Evolutionary conservation across 2,113 vertebrate species (phyloP).

Genomic region (Dasypus novemcinctus): DNA sequence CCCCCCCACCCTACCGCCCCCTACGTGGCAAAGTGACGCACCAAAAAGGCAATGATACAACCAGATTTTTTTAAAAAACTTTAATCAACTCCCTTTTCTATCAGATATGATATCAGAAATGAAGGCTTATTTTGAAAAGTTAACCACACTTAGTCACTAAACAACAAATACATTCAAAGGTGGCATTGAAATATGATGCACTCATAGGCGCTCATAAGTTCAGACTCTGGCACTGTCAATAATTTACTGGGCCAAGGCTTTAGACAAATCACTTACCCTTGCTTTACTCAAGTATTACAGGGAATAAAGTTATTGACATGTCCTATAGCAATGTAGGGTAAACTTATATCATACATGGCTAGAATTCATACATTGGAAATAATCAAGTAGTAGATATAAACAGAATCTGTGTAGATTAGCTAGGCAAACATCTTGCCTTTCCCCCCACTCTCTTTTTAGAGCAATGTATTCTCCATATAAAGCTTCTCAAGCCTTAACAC

Average conservation of each 20-base stretch:
- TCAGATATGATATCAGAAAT: neutral
- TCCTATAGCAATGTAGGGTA: neutral
- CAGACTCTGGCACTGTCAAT: neutral
- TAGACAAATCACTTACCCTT: neutral
- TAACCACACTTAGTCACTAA: neutral
- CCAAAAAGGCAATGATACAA: no score
- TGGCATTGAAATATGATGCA: neutral
- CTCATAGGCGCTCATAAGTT: neutral
- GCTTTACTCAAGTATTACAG: neutral
- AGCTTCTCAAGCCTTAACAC: neutral
- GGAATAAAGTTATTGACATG: constrained; percentile 10
- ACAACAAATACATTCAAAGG: neutral
- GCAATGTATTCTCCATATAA: neutral
- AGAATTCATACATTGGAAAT: neutral
- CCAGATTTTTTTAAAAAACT: constrained; percentile 25
- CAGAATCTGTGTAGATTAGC: neutral
- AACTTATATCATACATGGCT: neutral
- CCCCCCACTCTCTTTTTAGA: neutral
- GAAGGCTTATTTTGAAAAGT: constrained; percentile 18
- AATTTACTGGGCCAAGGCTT: neutral
- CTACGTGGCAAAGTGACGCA: no score
- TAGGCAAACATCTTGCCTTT: neutral
- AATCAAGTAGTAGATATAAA: constrained; percentile 28
- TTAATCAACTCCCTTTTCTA: neutral
- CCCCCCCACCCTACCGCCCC: no score